A percentile compares a stretch with the other conserved stretches of the same genome.
These are phyloP conservation scores for Metopolophium dirhodum DNA, from an alignment of 1,140 invertebrate species.

Conservation along the genomic window DNA sequence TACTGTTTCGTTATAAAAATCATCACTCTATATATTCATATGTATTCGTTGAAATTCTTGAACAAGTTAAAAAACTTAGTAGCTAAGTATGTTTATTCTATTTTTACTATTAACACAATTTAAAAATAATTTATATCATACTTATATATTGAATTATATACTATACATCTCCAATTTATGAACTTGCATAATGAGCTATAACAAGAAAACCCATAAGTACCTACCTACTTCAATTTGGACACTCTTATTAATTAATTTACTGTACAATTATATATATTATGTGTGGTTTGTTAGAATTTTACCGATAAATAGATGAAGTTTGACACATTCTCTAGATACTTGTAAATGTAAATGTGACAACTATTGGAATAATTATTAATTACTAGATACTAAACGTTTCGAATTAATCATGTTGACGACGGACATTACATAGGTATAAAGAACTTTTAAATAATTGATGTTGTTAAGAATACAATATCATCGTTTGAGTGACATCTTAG, in stretches of 20 bases:
- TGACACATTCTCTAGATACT: background rate
- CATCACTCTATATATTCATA: too few species aligned
- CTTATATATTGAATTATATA: background rate
- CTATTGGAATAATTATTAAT: background rate
- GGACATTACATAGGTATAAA: background rate
- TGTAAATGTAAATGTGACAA: background rate
- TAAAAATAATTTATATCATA: background rate
- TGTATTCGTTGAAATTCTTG: too few species aligned
- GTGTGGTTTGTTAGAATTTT: background rate
- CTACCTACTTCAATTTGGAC: background rate
- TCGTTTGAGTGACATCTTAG: background rate
- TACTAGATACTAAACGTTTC: background rate
- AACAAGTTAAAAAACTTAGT: too few species aligned
- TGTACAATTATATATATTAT: too few species aligned
- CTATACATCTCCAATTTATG: background rate
- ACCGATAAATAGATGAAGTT: background rate
- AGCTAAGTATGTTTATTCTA: too few species aligned
- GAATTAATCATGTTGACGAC: background rate
- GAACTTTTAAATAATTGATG: background rate
- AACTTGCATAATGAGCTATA: background rate
- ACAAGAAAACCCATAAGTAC: background rate
- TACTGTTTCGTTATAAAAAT: too few species aligned
- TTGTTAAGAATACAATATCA: background rate
- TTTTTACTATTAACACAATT: too few species aligned
- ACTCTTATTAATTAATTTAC: too few species aligned